phyloP scores from a whole-genome alignment of 53 echinoderm and acorn worm genomes.

The Arbacia lixula region DNA sequence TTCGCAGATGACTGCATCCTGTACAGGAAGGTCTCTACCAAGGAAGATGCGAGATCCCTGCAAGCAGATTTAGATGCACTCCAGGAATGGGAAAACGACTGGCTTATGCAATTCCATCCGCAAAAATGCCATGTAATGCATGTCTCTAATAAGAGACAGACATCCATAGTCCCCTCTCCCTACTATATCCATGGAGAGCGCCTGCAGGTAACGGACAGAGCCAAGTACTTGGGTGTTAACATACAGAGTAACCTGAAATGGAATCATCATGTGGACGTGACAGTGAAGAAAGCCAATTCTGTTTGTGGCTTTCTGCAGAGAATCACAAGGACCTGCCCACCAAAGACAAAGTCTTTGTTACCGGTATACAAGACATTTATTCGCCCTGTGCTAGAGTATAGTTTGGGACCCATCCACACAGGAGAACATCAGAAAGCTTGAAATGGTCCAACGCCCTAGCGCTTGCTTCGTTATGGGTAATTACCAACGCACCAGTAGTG shows the following conservation, averaged over 20 bases:
- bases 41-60: no score
- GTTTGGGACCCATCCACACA: constrained; percentile 44
- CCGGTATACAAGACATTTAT: constrained; percentile 52
- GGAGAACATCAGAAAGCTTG: constrained; percentile 46
- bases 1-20: no score
- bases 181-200: no score
- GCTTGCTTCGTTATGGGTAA: constrained; percentile 39
- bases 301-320: constrained; percentile 36
- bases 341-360: constrained; percentile 29
- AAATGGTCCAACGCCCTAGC: constrained; percentile 54
- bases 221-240: constrained; percentile 49
- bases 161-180: neutral
- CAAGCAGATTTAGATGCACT: no score
- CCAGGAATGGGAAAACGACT: neutral
- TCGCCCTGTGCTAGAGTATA: constrained; percentile 51
- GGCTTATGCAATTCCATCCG: constrained; percentile 11
- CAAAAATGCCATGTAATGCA: constrained; percentile 2
- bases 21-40: no score
- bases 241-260: constrained; percentile 42
- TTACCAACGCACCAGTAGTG: constrained; percentile 44
- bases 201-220: neutral
- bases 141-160: neutral
- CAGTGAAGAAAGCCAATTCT: constrained; percentile 18
- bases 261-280: constrained; percentile 45
- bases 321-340: constrained; percentile 45